A percentile compares a stretch with the other conserved stretches of the same genome.
Evolutionary conservation across 2,888 invertebrate genomes (phyloP).

Genomic region (Flexamia atlantica): DNA sequence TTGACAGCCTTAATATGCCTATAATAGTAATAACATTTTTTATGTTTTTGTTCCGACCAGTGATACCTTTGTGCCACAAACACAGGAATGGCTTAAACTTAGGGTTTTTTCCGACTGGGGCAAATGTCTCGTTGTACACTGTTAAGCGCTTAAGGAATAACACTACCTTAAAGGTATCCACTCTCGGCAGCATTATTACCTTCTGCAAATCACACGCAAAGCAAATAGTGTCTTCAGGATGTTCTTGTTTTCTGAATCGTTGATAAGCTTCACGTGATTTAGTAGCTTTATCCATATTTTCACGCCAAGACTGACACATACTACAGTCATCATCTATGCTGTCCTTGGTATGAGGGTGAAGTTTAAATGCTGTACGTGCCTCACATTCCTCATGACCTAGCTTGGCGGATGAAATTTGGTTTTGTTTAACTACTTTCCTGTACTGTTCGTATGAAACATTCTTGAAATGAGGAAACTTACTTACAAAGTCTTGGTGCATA

Average conservation of each 20-base stretch:
- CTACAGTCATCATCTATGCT: conserved; percentile 38
- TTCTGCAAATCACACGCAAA: conserved; percentile 60
- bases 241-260: conserved; percentile 31
- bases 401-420: conserved; percentile 61
- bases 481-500: conserved; percentile 60
- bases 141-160: conserved; percentile 68
- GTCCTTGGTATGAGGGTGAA: conserved; percentile 47
- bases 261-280: conserved; percentile 27
- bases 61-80: conserved; percentile 62
- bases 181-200: conserved; percentile 69
- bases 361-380: neutral
- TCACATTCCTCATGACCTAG: conserved; percentile 31
- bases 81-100: conserved; percentile 50
- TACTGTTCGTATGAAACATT: conserved; percentile 62
- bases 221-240: conserved; percentile 16
- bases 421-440: conserved; percentile 50
- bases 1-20: too few relatives aligned
- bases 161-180: conserved; percentile 69
- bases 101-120: conserved; percentile 67
- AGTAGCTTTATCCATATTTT: conserved; percentile 26
- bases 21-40: too few relatives aligned
- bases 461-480: conserved; percentile 60
- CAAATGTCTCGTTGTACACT: conserved; percentile 69
- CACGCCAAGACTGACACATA: conserved; percentile 43
- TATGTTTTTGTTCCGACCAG: conserved; percentile 62